Evolutionary conservation across 2,888 invertebrate species (phyloP).

Genomic region (Muschampia plurimacula): DNA sequence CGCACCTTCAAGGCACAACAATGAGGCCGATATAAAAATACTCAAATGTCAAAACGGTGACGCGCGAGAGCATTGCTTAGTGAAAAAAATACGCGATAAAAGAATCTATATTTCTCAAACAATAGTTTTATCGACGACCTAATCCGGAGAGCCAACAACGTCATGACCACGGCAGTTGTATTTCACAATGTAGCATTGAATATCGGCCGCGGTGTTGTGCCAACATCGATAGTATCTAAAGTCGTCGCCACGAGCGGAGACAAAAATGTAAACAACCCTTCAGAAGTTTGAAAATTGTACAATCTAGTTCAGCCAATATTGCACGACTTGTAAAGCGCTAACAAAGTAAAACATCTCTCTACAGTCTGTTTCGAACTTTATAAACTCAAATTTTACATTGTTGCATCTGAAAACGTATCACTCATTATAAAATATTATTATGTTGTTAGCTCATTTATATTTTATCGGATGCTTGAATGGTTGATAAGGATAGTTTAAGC

Average conservation of each 20-base stretch:
- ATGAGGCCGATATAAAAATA: constrained; percentile 69
- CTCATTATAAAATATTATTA: background rate
- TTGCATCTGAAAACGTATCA: background rate
- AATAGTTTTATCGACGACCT: constrained; percentile 13
- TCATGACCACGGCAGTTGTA: constrained; percentile 73
- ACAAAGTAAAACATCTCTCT: constrained; percentile 1
- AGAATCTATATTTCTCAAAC: constrained; percentile 21
- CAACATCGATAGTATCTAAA: constrained; percentile 40
- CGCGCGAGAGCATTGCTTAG: constrained; percentile 77
- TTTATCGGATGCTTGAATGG: no score
- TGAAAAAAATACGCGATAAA: constrained; percentile 45
- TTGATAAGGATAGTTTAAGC: no score
- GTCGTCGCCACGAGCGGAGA: constrained; percentile 27
- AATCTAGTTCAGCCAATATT: constrained; percentile 4
- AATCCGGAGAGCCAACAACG: constrained; percentile 57
- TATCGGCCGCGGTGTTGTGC: constrained; percentile 79
- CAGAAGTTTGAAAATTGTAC: constrained; percentile 18
- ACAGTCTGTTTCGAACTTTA: background rate
- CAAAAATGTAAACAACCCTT: constrained; percentile 34
- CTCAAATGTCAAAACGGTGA: constrained; percentile 47
- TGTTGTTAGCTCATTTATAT: background rate
- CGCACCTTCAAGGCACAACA: constrained; percentile 72
- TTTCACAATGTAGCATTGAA: constrained; percentile 55
- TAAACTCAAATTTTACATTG: constrained; percentile 4
- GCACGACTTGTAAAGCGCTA: constrained; percentile 3